Conservation (phyloP, 2,888 invertebrate genomes). For the Ceratothoa steindachneri region DNA sequence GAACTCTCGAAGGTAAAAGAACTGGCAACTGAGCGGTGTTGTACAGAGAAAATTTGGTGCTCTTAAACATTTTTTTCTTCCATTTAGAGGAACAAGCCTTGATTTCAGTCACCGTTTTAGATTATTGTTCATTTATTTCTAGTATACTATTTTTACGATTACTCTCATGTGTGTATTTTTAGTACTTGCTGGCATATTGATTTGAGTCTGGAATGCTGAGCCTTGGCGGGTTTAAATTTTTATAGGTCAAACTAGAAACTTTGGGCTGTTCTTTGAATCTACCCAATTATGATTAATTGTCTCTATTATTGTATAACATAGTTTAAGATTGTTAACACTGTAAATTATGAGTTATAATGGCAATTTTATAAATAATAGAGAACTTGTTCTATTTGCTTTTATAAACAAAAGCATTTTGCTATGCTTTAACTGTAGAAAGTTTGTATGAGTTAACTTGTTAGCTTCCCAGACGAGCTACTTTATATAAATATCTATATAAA, state of each 20-base stretch:
- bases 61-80: background rate
- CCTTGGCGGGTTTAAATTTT: too few species aligned
- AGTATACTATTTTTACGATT: background rate
- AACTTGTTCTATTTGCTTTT: slow-evolving; percentile 5
- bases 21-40: background rate
- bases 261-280: background rate
- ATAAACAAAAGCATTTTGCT: slow-evolving; percentile 1
- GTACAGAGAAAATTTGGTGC: background rate
- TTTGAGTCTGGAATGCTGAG: too few species aligned
- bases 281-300: background rate
- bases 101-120: background rate
- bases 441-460: slow-evolving; percentile 3
- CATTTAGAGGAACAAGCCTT: background rate
- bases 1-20: background rate
- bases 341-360: slow-evolving; percentile 15
- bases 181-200: too few species aligned
- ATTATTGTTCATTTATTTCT: background rate
- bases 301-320: background rate
- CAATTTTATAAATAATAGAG: slow-evolving; percentile 18
- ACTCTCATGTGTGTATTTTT: background rate
- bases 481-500: slow-evolving; percentile 26
- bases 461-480: too few species aligned
- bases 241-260: too few species aligned
- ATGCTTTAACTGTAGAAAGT: slow-evolving; percentile 8
- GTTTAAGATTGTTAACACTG: slow-evolving; percentile 6